Evolutionary conservation across 2,888 invertebrate genomes (phyloP).

Genomic region (Ormyrus thymus): DNA sequence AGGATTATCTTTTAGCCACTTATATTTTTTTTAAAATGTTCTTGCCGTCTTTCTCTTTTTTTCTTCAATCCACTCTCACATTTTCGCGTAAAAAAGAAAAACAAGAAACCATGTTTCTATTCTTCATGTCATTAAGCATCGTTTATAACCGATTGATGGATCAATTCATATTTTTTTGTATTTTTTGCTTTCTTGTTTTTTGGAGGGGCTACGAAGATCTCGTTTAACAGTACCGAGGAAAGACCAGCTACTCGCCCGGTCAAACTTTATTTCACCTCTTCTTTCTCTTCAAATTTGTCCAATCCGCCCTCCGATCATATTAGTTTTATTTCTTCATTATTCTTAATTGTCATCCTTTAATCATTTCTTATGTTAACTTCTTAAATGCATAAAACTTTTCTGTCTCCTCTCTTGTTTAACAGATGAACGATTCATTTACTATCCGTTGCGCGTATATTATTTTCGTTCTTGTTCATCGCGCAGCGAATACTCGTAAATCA

Average conservation of each 20-base stretch:
- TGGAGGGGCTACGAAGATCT: conserved; percentile 42
- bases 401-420: conserved; percentile 30
- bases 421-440: conserved; percentile 37
- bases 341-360: conserved; percentile 7
- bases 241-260: conserved; percentile 54
- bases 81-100: conserved; percentile 29
- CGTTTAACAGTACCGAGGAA: conserved; percentile 44
- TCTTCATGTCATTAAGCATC: conserved; percentile 32
- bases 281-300: conserved; percentile 14
- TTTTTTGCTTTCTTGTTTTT: conserved; percentile 20
- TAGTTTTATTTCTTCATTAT: conserved; percentile 45
- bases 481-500: conserved; percentile 59
- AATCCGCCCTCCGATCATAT: conserved; percentile 52
- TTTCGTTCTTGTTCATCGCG: conserved; percentile 27
- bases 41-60: neutral
- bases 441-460: conserved; percentile 25
- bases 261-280: conserved; percentile 32
- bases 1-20: conserved; percentile 36
- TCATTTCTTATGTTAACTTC: conserved; percentile 44
- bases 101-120: conserved; percentile 15
- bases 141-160: conserved; percentile 29
- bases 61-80: conserved; percentile 3
- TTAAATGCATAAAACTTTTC: conserved; percentile 54
- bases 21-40: conserved; percentile 33
- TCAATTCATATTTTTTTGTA: conserved; percentile 25